Evolutionary conservation across 2,888 invertebrate species (phyloP).

Genomic region (Synergus itoensis): DNA sequence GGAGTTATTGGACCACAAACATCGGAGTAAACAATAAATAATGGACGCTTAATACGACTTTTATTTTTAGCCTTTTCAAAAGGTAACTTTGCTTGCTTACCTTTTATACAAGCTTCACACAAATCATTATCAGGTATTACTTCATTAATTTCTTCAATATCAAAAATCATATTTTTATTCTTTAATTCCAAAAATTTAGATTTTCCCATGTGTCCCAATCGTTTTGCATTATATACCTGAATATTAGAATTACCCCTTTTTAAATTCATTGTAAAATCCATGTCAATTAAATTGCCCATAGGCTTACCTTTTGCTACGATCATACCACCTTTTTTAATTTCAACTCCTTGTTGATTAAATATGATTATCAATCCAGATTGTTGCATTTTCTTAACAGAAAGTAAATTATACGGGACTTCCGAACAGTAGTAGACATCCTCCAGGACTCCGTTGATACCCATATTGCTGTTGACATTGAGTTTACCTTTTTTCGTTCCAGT

Average conservation of each 20-base stretch:
- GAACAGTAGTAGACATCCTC: constrained; percentile 64
- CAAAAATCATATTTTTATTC: too few relatives aligned
- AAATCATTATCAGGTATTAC: too few relatives aligned
- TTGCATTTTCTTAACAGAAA: constrained; percentile 63
- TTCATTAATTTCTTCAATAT: too few relatives aligned
- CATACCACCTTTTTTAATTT: constrained; percentile 55
- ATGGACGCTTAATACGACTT: constrained; percentile 40
- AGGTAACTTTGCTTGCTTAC: too few relatives aligned
- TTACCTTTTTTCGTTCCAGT: constrained; percentile 64
- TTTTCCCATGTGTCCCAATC: too few relatives aligned
- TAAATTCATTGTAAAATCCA: background rate
- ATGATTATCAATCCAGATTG: constrained; percentile 63
- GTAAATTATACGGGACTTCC: constrained; percentile 66
- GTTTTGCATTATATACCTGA: background rate
- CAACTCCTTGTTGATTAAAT: constrained; percentile 63
- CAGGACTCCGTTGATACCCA: constrained; percentile 53
- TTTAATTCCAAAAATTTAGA: too few relatives aligned
- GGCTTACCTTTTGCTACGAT: constrained; percentile 60
- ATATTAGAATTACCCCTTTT: constrained; percentile 12
- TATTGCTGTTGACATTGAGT: constrained; percentile 63
- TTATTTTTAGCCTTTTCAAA: too few relatives aligned
- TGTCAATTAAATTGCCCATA: constrained; percentile 53
- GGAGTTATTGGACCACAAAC: constrained; percentile 52
- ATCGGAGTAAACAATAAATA: constrained; percentile 48
- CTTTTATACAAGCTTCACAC: too few relatives aligned